phyloP scores from a whole-genome alignment of 2,113 vertebrate genomes.

The Narcine bancroftii region DNA sequence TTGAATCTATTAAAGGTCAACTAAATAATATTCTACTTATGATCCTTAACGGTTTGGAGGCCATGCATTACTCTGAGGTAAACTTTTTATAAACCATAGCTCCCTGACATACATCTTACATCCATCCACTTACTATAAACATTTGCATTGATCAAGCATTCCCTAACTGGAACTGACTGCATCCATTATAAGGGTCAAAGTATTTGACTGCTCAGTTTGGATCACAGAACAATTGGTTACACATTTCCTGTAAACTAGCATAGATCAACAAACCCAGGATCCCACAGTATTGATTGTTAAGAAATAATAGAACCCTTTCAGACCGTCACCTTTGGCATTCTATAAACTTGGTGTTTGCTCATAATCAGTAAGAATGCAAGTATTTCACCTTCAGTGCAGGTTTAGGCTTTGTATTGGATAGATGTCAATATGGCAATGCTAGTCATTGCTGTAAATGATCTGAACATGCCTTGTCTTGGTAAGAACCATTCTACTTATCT shows the following conservation, averaged over 20 bases:
- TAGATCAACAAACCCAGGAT: background rate
- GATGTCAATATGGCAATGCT: background rate
- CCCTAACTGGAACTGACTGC: conserved; percentile 36
- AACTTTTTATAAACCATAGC: background rate
- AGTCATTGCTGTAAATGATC: background rate
- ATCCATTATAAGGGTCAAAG: conserved; percentile 35
- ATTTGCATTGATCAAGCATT: conserved; percentile 36
- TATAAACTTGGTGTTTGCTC: background rate
- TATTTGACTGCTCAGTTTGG: conserved; percentile 31
- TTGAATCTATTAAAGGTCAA: background rate
- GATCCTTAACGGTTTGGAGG: background rate
- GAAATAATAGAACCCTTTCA: background rate
- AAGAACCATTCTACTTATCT: background rate
- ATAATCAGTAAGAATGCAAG: background rate
- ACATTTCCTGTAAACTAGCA: conserved; percentile 32
- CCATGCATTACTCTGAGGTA: background rate
- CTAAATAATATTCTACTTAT: background rate
- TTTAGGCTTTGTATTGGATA: background rate
- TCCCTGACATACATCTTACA: conserved; percentile 9
- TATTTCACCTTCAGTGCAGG: background rate
- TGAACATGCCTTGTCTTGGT: background rate
- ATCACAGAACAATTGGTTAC: conserved; percentile 16
- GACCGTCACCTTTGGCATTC: background rate
- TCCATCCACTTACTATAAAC: conserved; percentile 33
- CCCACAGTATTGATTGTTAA: background rate